Evolutionary conservation across 2,797 vertebrate species (phyloP).

Genomic region (Discoglossus pictus): DNA sequence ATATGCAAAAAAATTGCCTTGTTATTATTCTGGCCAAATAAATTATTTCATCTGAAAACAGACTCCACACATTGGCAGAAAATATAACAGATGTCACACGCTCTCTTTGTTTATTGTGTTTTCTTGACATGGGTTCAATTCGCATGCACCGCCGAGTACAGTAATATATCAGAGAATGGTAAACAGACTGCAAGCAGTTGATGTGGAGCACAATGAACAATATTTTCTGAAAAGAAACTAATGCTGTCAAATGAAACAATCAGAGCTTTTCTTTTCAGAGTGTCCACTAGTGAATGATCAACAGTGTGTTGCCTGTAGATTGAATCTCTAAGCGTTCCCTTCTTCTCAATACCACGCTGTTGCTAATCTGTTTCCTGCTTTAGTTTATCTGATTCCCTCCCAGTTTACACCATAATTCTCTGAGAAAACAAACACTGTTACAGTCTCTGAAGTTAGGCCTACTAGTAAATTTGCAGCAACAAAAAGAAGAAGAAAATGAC

Average conservation of each 20-base stretch:
- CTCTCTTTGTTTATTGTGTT: constrained; percentile 4
- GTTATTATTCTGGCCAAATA: not conserved
- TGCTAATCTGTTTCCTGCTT: constrained; percentile 36
- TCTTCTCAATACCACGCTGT: constrained; percentile 32
- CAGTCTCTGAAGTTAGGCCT: constrained; percentile 12
- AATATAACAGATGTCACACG: not conserved
- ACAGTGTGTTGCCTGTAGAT: constrained; percentile 8
- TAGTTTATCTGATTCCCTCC: constrained; percentile 33
- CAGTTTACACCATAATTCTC: constrained; percentile 34
- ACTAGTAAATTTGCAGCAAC: constrained; percentile 24
- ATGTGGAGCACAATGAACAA: constrained; percentile 25
- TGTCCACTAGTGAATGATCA: constrained; percentile 2
- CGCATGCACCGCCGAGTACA: not conserved
- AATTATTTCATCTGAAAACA: not conserved
- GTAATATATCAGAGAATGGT: constrained; percentile 1
- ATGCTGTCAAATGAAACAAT: constrained; percentile 18
- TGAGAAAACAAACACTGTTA: constrained; percentile 24
- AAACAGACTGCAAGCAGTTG: constrained; percentile 14
- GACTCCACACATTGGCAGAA: not conserved
- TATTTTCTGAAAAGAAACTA: constrained; percentile 19
- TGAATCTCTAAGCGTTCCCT: not conserved
- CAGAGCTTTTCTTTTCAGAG: not conserved
- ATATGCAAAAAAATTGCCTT: not conserved
- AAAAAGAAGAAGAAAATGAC: constrained; percentile 21
- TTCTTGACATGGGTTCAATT: constrained; percentile 5